Evolutionary conservation across 2,797 vertebrate species (phyloP).

Genomic region (Cottoperca gobio): DNA sequence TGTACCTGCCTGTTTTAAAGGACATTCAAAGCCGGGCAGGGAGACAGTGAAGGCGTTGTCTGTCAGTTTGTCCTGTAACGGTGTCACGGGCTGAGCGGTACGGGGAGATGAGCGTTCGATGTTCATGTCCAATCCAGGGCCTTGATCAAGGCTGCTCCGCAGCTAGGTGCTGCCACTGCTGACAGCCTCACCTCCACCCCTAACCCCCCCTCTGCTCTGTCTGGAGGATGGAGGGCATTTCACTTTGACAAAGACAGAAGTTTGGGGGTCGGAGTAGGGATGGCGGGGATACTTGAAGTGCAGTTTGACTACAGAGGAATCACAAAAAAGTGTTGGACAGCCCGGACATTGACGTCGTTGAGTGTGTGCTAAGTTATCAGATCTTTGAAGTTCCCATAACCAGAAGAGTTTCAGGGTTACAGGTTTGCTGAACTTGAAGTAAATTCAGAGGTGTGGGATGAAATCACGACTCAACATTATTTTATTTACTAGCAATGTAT

Average conservation of each 20-base stretch:
- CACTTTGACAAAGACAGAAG: conserved; percentile 65
- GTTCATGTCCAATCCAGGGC: conserved; percentile 71
- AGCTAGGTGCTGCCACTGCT: conserved; percentile 75
- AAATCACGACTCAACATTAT: neutral
- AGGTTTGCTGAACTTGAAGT: conserved; percentile 11
- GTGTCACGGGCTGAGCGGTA: conserved; percentile 64
- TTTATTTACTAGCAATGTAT: neutral
- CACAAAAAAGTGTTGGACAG: conserved; percentile 72
- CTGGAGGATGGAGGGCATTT: conserved; percentile 58
- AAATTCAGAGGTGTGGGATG: conserved; percentile 12
- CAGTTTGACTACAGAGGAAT: conserved; percentile 65
- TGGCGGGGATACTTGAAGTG: conserved; percentile 32
- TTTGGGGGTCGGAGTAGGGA: conserved; percentile 23
- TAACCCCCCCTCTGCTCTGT: conserved; percentile 16
- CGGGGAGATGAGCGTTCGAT: conserved; percentile 58
- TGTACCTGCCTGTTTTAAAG: conserved; percentile 68
- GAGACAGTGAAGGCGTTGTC: conserved; percentile 63
- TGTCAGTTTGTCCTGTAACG: conserved; percentile 78
- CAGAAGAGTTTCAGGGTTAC: conserved; percentile 12
- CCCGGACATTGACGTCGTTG: conserved; percentile 50
- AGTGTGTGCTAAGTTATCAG: conserved; percentile 19
- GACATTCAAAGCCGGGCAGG: conserved; percentile 67
- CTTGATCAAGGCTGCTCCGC: conserved; percentile 84
- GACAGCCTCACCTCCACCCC: conserved; percentile 75
- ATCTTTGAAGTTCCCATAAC: conserved; percentile 57